phyloP scores from a whole-genome alignment of 2,888 invertebrate species.

The Tetheella fluctuosa region DNA sequence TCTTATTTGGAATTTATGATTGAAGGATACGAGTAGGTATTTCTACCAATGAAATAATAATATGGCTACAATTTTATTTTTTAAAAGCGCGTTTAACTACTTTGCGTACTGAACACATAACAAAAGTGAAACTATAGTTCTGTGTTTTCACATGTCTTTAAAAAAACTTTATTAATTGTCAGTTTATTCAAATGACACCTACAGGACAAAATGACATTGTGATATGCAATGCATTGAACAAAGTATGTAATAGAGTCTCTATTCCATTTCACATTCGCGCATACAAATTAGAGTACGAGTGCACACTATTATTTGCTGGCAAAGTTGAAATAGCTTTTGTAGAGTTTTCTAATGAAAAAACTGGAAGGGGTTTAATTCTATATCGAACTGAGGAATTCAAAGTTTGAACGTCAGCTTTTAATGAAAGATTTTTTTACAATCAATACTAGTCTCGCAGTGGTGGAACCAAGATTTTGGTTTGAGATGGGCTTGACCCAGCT shows the following conservation, averaged over 20 bases:
- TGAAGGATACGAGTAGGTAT: too few relatives aligned
- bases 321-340: conserved; percentile 73
- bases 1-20: too few relatives aligned
- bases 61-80: too few relatives aligned
- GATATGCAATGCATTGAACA: neutral
- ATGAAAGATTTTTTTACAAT: conserved; percentile 25
- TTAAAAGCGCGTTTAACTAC: too few relatives aligned
- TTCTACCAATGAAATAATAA: too few relatives aligned
- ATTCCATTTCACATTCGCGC: conserved; percentile 41
- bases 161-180: too few relatives aligned
- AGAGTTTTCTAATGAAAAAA: conserved; percentile 55
- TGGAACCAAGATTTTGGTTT: too few relatives aligned
- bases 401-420: conserved; percentile 36
- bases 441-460: conserved; percentile 14
- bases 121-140: too few relatives aligned
- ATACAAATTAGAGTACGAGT: conserved; percentile 64
- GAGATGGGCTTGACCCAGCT: too few relatives aligned
- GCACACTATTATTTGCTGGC: conserved; percentile 58
- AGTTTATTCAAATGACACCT: too few relatives aligned
- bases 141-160: too few relatives aligned
- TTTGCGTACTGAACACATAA: too few relatives aligned
- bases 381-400: conserved; percentile 39
- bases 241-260: conserved; percentile 20
- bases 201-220: neutral
- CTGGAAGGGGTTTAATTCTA: conserved; percentile 58